phyloP scores from a whole-genome alignment of 2,888 invertebrate genomes.

The Cephonodes hylas region DNA sequence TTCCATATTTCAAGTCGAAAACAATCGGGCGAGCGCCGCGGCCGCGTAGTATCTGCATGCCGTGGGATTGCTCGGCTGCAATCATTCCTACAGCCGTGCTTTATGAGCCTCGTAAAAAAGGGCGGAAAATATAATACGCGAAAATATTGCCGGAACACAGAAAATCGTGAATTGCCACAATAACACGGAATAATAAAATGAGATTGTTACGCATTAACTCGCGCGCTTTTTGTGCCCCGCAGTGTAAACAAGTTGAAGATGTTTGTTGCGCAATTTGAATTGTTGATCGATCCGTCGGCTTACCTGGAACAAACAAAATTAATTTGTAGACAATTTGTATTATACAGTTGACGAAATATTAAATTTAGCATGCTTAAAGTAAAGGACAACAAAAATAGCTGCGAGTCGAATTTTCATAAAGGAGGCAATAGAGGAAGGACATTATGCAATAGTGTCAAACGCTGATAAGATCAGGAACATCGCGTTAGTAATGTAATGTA shows the following conservation, averaged over 20 bases:
- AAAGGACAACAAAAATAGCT: background rate
- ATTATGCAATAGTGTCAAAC: background rate
- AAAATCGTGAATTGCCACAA: conserved; percentile 55
- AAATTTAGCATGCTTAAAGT: background rate
- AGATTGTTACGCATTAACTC: conserved; percentile 26
- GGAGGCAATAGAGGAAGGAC: background rate
- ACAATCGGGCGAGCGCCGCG: conserved; percentile 33
- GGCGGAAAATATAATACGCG: conserved; percentile 32
- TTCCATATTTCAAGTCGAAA: conserved; percentile 64
- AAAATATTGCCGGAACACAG: conserved; percentile 53
- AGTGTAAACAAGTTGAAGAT: background rate
- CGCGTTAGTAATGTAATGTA: background rate
- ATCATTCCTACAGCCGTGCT: conserved; percentile 52
- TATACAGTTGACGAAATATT: conserved; percentile 4
- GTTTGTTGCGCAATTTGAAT: background rate
- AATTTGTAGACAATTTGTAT: conserved; percentile 20
- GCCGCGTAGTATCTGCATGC: conserved; percentile 33
- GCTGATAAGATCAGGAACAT: background rate
- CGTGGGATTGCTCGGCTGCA: conserved; percentile 32
- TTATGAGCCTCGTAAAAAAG: conserved; percentile 64
- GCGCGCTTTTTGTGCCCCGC: background rate
- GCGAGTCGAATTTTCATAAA: background rate
- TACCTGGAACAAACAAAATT: conserved; percentile 33
- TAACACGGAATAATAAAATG: conserved; percentile 50
- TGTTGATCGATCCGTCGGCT: conserved; percentile 13